Percentiles rank a stretch among this genome's conserved stretches.
These are phyloP conservation scores for Cataglyphis rosenhaueri DNA, from an alignment of 2,888 invertebrate species.

Conservation along the genomic window DNA sequence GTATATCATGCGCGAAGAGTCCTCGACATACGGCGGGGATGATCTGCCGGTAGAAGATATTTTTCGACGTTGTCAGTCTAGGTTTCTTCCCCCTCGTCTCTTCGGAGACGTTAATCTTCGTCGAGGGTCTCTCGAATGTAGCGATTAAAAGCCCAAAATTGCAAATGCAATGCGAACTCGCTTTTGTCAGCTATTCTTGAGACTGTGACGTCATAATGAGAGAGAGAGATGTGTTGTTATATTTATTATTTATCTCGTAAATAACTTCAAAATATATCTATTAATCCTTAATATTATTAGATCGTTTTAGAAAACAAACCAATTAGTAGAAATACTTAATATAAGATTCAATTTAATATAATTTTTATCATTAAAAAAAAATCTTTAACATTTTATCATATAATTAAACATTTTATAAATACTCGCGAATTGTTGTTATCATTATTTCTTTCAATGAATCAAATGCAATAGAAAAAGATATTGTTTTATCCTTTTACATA, in stretches of 20 bases:
- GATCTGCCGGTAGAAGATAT: slow-evolving; percentile 44
- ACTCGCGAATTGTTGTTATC: neutral
- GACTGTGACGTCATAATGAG: slow-evolving; percentile 4
- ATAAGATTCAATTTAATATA: neutral
- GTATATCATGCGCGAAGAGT: slow-evolving; percentile 16
- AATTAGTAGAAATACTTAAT: slow-evolving; percentile 6
- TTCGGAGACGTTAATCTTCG: slow-evolving; percentile 35
- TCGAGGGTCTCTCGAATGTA: slow-evolving; percentile 21
- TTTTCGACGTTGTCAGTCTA: slow-evolving; percentile 52
- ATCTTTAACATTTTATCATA: slow-evolving; percentile 4
- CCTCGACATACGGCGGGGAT: slow-evolving; percentile 31
- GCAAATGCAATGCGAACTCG: neutral
- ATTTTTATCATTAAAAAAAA: neutral
- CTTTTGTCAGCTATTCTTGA: neutral
- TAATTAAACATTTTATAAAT: slow-evolving; percentile 3
- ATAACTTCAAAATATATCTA: slow-evolving; percentile 5
- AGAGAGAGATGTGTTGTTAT: neutral
- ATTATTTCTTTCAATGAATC: neutral
- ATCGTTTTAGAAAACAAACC: neutral
- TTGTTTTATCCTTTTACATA: neutral
- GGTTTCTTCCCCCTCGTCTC: slow-evolving; percentile 5
- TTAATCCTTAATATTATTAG: neutral
- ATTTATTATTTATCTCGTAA: neutral
- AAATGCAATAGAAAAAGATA: neutral
- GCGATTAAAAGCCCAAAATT: slow-evolving; percentile 26